Base-by-base conservation (phyloP, 2,888 invertebrate genomes). In the Lepetodrilus schrolli region DNA sequence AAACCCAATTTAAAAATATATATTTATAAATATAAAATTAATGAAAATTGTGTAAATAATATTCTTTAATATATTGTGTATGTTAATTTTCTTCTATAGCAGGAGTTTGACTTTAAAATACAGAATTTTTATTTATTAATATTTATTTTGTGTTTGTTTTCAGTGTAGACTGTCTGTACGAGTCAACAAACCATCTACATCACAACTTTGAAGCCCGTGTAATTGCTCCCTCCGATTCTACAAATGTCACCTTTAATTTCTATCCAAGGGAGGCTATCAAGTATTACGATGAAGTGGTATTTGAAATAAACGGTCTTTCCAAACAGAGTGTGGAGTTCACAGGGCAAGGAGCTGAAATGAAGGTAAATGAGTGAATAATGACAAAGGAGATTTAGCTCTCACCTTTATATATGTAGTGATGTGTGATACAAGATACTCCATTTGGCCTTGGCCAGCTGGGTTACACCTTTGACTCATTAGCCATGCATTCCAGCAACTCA, bases 221-320 rank as follows among this genome's bases (percentile, higher is more conserved):
- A 21, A 81, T 91, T 43, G 77, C 83, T 2, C 84, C 89, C 0
- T 86, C 85, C 2, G 80, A 86, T 47, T 82, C 82, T 0, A 75
- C 85, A 0, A 83, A 84, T 71, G 84, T 90, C 30, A 78, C 80
- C 23, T 90, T 90, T 79, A 88, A 86, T 20, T 90, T 90, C 81
- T 86, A 84, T 66, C 90, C 90, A 3, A 79, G 87, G 34, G 87
- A 87, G 70, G 84, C 88, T 20, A 83, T 79, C 48, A 85, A 85
- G 70, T 90, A 90, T 80, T 82, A 84, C 20, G 90, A 90, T 73
- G 77, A 70, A 4, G 82, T 91, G n/a, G 82, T 82, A 17, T 91
- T 91, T 83, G 90, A 90, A 79, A 84, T 91, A 73, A 90, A 91
- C 78, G 90, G 90, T 30, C 83, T 90, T 7, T 88, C 89, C 1